Evolutionary conservation across 1,140 invertebrate species (phyloP), one percentile per base, ranked within the genome.

Genomic region (Rhagoletis zephyria): DNA sequence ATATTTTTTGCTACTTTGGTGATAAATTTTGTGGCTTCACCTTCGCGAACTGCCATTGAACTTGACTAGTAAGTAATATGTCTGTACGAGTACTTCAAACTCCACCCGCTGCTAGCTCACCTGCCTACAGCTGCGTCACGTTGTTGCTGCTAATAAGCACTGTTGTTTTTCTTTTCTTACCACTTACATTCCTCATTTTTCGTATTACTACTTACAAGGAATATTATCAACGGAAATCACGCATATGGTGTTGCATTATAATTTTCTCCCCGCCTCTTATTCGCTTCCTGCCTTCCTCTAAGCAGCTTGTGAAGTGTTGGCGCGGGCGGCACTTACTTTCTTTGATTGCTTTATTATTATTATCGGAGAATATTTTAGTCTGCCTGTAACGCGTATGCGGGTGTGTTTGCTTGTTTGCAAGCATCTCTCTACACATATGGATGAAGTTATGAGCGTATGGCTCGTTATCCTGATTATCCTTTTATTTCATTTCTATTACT

Each of bases 371-470:
- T 85, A 59, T 59, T n/a, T 9, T 16, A 65, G 2, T 64, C 30
- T 64, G 10, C 5, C 61, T 40, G 14, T 5, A n/a, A 86, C 60
- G 42, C 60, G 42, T 61, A 86, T 86, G 59, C 40, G 61, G 16
- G 9, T 65, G 19, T 65, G 6, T 30, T 30, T n/a, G 64, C 64
- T 30, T 16, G n/a, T 5, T 74, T 74, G 5, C 45, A 74, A 45
- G 67, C 42, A 81, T 16, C 14, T 63, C 30, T 51, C 5, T 16
- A 10, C 74, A 56, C 10, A 65, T 91, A 89, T 90, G 85, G 90
- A 88, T 90, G 89, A 90, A 90, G 90, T 89, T 91, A 90, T 89
- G 90, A 87, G 89, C 88, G 64, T 87, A 81, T 87, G 87, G 51
- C 88, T 77, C 64, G 74, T 65, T 19, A 89, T 88, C 87, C 70